phyloP scores from a whole-genome alignment of 2,888 invertebrate species.

The Dyspetes luteomarginatus region DNA sequence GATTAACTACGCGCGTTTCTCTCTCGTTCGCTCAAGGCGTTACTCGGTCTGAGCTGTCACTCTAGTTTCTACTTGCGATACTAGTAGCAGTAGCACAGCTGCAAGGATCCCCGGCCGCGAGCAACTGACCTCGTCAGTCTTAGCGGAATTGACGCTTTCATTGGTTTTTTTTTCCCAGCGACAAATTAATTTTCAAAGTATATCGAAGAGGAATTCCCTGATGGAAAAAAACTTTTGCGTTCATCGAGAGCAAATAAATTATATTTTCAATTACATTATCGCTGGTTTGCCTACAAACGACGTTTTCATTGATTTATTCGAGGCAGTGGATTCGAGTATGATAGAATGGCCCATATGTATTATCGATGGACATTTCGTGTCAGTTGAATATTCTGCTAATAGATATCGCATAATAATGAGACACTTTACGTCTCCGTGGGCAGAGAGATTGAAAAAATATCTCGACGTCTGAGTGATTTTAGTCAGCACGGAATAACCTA shows the following conservation, averaged over 20 bases:
- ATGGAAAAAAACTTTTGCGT: not conserved
- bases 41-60: conserved; percentile 50
- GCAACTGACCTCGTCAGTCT: conserved; percentile 33
- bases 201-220: not conserved
- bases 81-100: not conserved
- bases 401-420: too few species aligned
- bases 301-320: not conserved
- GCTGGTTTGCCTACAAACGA: not conserved
- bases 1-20: conserved; percentile 55
- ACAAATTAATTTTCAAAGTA: conserved; percentile 37
- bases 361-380: too few species aligned
- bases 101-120: conserved; percentile 1
- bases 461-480: too few species aligned
- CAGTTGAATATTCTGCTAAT: too few species aligned
- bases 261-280: not conserved
- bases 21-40: conserved; percentile 10
- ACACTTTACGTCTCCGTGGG: too few species aligned
- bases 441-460: too few species aligned
- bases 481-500: not conserved
- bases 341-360: not conserved
- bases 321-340: not conserved
- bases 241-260: not conserved
- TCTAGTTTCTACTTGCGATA: conserved; percentile 29
- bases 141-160: conserved; percentile 13
- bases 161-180: not conserved